These are phyloP conservation scores for Dinothrombium tinctorium DNA, from an alignment of 1,140 invertebrate species.

Conservation along the genomic window DNA sequence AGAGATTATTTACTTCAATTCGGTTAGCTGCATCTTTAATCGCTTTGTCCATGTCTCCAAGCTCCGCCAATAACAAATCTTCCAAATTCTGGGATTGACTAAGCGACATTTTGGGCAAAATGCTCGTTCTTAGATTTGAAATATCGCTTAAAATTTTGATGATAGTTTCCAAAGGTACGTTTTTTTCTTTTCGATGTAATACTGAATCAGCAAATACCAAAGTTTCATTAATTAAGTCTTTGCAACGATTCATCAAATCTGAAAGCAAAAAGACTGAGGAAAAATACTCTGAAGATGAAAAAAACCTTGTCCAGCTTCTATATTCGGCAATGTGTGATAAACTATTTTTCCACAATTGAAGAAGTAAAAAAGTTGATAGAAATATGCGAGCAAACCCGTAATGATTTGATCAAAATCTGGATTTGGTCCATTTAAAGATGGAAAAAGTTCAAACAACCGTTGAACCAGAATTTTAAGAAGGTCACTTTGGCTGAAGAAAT, in stretches of 20 bases:
- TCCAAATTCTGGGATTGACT: slow-evolving; percentile 18
- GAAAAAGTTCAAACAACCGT: not conserved
- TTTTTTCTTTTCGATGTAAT: not conserved
- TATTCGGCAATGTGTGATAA: slow-evolving; percentile 42
- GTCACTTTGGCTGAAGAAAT: slow-evolving; percentile 11
- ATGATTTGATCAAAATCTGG: slow-evolving; percentile 1
- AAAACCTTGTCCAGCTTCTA: slow-evolving; percentile 40
- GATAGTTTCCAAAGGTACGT: not conserved
- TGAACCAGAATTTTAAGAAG: slow-evolving; percentile 1
- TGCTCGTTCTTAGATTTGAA: not conserved
- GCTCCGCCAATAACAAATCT: slow-evolving; percentile 61
- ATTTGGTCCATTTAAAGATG: not conserved
- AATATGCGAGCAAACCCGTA: slow-evolving; percentile 1
- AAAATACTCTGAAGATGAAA: not conserved
- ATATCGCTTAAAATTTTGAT: not conserved
- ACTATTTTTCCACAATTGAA: slow-evolving; percentile 34
- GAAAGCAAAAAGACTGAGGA: slow-evolving; percentile 2
- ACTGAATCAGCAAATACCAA: not conserved
- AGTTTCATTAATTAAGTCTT: not conserved
- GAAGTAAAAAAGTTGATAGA: slow-evolving; percentile 5
- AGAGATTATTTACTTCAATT: slow-evolving; percentile 22
- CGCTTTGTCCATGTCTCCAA: slow-evolving; percentile 51
- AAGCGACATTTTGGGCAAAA: slow-evolving; percentile 6
- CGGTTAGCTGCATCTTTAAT: slow-evolving; percentile 28
- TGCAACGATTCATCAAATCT: slow-evolving; percentile 12